phyloP scores from a whole-genome alignment of 1,140 invertebrate genomes.

The Asobara japonica region DNA sequence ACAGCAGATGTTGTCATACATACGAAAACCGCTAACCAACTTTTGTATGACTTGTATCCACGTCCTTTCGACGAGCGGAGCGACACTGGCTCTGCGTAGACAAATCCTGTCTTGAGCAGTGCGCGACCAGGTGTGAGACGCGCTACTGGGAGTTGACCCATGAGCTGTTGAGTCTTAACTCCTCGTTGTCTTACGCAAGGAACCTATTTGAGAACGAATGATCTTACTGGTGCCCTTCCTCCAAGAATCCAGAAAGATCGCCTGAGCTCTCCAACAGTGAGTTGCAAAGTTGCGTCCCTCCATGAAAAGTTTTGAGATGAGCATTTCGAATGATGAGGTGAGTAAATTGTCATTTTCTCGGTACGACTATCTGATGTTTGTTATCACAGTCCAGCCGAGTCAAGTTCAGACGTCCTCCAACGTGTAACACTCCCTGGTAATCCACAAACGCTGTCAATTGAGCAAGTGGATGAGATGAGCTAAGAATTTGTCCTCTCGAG shows the following conservation, averaged over 20 bases:
- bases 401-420: too few relatives aligned
- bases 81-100: constrained; percentile 44
- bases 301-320: constrained; percentile 26
- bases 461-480: too few relatives aligned
- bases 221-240: not conserved
- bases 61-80: constrained; percentile 40
- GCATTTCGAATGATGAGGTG: constrained; percentile 37
- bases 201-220: constrained; percentile 16
- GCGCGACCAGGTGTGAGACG: constrained; percentile 28
- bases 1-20: not conserved
- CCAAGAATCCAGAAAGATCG: constrained; percentile 6
- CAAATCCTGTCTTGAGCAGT: constrained; percentile 36
- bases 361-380: constrained; percentile 24
- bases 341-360: constrained; percentile 33
- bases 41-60: constrained; percentile 38
- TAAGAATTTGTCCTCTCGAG: too few relatives aligned
- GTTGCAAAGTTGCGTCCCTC: not conserved
- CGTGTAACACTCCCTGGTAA: too few relatives aligned
- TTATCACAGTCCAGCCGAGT: too few relatives aligned
- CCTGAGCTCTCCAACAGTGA: not conserved
- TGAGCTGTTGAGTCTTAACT: constrained; percentile 40
- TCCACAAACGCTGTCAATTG: too few relatives aligned
- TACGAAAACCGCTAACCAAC: constrained; percentile 36
- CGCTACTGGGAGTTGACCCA: constrained; percentile 45
- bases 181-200: constrained; percentile 27